Base-by-base conservation (phyloP, 2,888 invertebrate species). In the Coremacera marginata region DNA sequence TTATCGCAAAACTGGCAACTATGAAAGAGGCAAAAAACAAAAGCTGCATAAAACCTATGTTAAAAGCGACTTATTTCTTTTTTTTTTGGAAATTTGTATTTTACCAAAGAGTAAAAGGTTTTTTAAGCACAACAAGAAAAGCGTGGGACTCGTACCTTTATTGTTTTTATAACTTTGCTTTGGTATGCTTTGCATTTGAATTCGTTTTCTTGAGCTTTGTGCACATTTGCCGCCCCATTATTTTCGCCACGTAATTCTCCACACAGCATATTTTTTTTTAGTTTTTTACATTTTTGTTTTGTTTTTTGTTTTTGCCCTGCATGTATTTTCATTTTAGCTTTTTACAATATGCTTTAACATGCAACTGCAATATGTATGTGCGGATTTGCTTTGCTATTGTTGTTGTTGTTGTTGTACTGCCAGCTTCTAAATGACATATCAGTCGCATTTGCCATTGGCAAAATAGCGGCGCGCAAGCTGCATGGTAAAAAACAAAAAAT, bases 351-450 rank as follows among this genome's bases (percentile, higher is more conserved):
- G 31, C 27, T 14, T 7, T 68, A 25, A 14, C 68, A 49, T 49
- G 68, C 68, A 22, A 25, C 51, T n/a, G 16, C 19, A 25, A 16
- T 19, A 34, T n/a, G 65, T 31, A 44, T 22, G 22, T 67, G 37
- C 37, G 27, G 57, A 27, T 60, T 60, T 34, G 25, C n/a, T 14
- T n/a, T 37, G n/a, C 37, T 67, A 0, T 67, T 51, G 25, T 68
- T 49, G 68, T 68, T 57, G 34, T 57, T 71, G n/a, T 57, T 62
- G 1, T 62, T 49, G 27, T 44, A 25, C 62, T 49, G 16, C 60
- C 31, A 19, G 4, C 31, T 51, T 67, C 52, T 37, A 65, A 65
- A 74, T 74, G 65, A 74, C 74, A 67, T 65, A 74, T 65, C 65
- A 74, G 74, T 74, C 52, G 67, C 57, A 67, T 67, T 60, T 55